These are phyloP conservation scores for Lindbergichthys nudifrons DNA, from an alignment of 2,797 vertebrate species.

Conservation along the genomic window DNA sequence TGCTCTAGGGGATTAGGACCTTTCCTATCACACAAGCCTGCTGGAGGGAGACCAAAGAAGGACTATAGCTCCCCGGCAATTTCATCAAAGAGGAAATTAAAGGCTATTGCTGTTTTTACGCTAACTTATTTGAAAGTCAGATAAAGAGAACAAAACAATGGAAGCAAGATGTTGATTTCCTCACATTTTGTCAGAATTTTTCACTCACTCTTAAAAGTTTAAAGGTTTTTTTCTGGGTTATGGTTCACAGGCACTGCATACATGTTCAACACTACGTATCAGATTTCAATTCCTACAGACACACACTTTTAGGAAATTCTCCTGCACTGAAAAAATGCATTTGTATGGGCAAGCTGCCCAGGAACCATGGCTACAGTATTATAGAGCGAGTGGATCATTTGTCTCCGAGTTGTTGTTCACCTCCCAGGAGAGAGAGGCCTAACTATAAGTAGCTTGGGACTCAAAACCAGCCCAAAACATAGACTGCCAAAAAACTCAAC, in stretches of 20 bases:
- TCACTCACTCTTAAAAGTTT: constrained; percentile 8
- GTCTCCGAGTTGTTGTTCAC: constrained; percentile 61
- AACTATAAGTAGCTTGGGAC: constrained; percentile 42
- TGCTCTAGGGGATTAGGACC: constrained; percentile 55
- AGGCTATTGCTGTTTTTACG: constrained; percentile 58
- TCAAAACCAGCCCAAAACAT: constrained; percentile 34
- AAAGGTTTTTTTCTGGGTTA: constrained; percentile 13
- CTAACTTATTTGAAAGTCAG: constrained; percentile 48
- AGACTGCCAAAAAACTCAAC: constrained; percentile 29
- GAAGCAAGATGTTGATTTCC: constrained; percentile 56
- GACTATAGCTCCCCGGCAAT: constrained; percentile 37
- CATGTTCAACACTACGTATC: background rate
- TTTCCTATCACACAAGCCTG: constrained; percentile 49
- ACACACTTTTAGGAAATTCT: constrained; percentile 42
- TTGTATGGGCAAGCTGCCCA: constrained; percentile 55
- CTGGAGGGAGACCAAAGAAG: constrained; percentile 57
- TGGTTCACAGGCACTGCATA: background rate
- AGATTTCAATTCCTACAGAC: constrained; percentile 31
- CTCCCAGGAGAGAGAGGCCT: constrained; percentile 49
- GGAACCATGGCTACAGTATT: constrained; percentile 45
- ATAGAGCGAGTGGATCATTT: constrained; percentile 55
- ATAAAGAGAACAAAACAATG: constrained; percentile 56
- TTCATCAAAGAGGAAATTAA: constrained; percentile 71
- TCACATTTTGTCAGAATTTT: constrained; percentile 19
- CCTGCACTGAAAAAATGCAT: constrained; percentile 52